A percentile compares a stretch with the other conserved stretches of the same genome.
Evolutionary conservation across 2,113 vertebrate genomes (phyloP).

Genomic region (Hippocampus guttulatus): DNA sequence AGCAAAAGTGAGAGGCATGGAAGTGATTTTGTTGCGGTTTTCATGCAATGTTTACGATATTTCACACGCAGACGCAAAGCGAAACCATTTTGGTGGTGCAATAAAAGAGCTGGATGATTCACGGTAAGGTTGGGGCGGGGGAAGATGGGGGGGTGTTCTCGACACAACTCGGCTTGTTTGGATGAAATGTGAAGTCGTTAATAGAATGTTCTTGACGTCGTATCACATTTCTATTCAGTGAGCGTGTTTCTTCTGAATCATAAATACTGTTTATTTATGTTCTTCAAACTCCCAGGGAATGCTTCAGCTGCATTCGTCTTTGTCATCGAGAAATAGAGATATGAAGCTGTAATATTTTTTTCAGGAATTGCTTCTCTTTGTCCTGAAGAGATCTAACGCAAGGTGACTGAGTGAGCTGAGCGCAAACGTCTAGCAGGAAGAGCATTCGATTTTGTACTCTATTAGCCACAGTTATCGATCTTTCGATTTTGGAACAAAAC

Average conservation of each 20-base stretch:
- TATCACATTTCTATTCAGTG: not conserved
- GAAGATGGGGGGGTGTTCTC: not conserved
- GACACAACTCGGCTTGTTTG: not conserved
- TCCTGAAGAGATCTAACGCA: too few relatives aligned
- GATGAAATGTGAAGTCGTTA: not conserved
- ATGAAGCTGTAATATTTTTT: not conserved
- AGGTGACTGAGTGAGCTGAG: too few relatives aligned
- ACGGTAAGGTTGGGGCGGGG: conserved; percentile 39
- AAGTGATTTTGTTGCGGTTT: conserved; percentile 38
- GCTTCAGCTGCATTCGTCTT: too few relatives aligned
- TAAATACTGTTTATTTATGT: not conserved
- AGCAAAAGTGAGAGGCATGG: conserved; percentile 14
- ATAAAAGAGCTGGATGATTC: conserved; percentile 54
- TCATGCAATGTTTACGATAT: conserved; percentile 52
- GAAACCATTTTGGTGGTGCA: conserved; percentile 47
- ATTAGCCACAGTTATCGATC: too few relatives aligned
- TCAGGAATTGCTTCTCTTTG: too few relatives aligned
- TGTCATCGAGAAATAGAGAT: not conserved
- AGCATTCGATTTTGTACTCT: too few relatives aligned
- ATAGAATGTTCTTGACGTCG: not conserved
- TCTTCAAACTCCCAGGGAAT: too few relatives aligned
- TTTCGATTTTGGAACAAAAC: too few relatives aligned
- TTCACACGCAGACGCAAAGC: conserved; percentile 47
- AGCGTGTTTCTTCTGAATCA: conserved; percentile 16
- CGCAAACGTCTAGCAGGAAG: too few relatives aligned